phyloP scores from a whole-genome alignment of 2,797 vertebrate species.

The Adrianichthys oophorus region DNA sequence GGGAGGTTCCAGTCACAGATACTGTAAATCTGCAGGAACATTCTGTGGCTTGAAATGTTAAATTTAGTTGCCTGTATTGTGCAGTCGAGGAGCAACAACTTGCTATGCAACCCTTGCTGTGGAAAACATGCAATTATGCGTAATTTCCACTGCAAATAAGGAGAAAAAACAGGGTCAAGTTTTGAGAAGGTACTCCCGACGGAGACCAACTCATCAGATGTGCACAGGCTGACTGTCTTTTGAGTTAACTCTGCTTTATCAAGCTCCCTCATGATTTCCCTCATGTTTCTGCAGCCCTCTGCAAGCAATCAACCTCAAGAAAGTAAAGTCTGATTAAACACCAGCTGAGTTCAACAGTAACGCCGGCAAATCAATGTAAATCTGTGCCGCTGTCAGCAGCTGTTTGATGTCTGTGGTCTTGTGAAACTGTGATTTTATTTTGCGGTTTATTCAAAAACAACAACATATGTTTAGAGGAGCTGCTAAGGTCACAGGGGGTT shows the following conservation, averaged over 20 bases:
- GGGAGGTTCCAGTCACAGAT: constrained; percentile 40
- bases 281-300: constrained; percentile 22
- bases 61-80: constrained; percentile 36
- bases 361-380: constrained; percentile 34
- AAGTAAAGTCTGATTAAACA: constrained; percentile 38
- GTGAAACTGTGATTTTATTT: constrained; percentile 8
- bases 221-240: constrained; percentile 26
- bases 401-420: not conserved
- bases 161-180: constrained; percentile 23
- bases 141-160: constrained; percentile 35
- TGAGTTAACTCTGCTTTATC: constrained; percentile 30
- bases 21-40: constrained; percentile 10
- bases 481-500: constrained; percentile 1
- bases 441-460: constrained; percentile 13
- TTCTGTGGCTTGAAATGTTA: constrained; percentile 27
- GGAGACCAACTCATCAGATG: constrained; percentile 39
- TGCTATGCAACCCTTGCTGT: constrained; percentile 14
- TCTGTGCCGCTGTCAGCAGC: constrained; percentile 20
- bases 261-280: constrained; percentile 8
- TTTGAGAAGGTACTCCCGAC: constrained; percentile 29
- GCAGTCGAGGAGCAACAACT: constrained; percentile 19
- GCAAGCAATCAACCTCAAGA: constrained; percentile 28
- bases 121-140: constrained; percentile 46
- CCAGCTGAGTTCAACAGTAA: constrained; percentile 22
- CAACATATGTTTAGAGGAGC: not conserved